Percentiles rank a stretch among this genome's conserved stretches.
Evolutionary conservation across 2,797 vertebrate species (phyloP).

Genomic region (Mico argentatus): DNA sequence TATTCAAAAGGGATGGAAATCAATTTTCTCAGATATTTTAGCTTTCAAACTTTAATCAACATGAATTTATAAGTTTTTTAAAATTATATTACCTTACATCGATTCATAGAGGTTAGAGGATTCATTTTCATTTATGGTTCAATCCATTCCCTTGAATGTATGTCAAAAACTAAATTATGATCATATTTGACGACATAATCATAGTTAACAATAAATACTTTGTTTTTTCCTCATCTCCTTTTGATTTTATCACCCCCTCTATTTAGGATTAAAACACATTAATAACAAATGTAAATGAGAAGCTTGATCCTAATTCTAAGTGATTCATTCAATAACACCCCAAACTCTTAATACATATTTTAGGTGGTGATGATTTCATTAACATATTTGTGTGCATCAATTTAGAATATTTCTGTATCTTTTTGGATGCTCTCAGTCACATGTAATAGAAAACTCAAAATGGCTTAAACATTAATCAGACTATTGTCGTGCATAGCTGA

Average conservation of each 20-base stretch:
- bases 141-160: not conserved
- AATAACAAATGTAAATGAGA: not conserved
- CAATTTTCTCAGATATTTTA: not conserved
- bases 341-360: not conserved
- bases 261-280: not conserved
- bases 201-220: not conserved
- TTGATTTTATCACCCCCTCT: not conserved
- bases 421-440: not conserved
- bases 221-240: not conserved
- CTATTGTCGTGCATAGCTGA: not conserved
- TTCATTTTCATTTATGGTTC: constrained; percentile 5
- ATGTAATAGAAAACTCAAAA: constrained; percentile 28
- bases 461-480: not conserved
- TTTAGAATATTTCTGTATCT: not conserved
- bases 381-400: not conserved
- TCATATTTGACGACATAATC: not conserved
- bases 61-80: constrained; percentile 13
- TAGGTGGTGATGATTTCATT: not conserved
- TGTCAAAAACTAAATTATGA: not conserved
- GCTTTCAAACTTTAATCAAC: not conserved
- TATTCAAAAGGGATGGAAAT: not conserved
- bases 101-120: not conserved
- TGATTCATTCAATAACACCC: not conserved
- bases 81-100: constrained; percentile 13
- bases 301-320: not conserved